Evolutionary conservation across 2,888 invertebrate genomes (phyloP).

Genomic region (Acronicta leporina): DNA sequence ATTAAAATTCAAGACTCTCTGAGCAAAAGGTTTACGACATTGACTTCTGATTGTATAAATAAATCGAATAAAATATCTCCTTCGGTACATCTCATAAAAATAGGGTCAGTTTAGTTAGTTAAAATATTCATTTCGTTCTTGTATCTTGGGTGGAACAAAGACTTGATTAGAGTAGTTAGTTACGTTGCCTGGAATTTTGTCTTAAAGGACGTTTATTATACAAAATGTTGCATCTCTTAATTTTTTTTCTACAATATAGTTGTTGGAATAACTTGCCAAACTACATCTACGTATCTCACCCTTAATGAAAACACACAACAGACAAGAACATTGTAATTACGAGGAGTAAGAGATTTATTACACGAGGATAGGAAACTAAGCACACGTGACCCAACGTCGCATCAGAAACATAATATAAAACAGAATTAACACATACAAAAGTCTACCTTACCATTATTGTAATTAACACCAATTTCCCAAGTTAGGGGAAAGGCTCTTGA

Average conservation of each 20-base stretch:
- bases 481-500: constrained; percentile 62
- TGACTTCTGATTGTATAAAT: constrained; percentile 41
- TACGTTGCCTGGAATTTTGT: constrained; percentile 19
- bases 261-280: constrained; percentile 56
- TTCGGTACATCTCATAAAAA: constrained; percentile 46
- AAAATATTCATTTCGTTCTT: constrained; percentile 49
- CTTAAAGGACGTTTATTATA: no score
- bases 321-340: constrained; percentile 88
- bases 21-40: constrained; percentile 24
- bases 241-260: constrained; percentile 33
- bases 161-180: constrained; percentile 26
- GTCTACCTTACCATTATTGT: constrained; percentile 71
- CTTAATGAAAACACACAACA: constrained; percentile 88
- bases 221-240: constrained; percentile 17
- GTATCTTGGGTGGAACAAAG: constrained; percentile 20
- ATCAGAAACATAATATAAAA: constrained; percentile 66
- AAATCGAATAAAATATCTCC: constrained; percentile 42
- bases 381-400: constrained; percentile 80
- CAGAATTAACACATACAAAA: constrained; percentile 71
- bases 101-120: constrained; percentile 46
- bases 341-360: constrained; percentile 87
- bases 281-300: constrained; percentile 66
- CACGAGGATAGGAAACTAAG: constrained; percentile 85
- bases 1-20: neutral
- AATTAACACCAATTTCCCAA: constrained; percentile 78